Evolutionary conservation across 92 coral and sea anemone species (phyloP).

Genomic region (Phenganax marumi): DNA sequence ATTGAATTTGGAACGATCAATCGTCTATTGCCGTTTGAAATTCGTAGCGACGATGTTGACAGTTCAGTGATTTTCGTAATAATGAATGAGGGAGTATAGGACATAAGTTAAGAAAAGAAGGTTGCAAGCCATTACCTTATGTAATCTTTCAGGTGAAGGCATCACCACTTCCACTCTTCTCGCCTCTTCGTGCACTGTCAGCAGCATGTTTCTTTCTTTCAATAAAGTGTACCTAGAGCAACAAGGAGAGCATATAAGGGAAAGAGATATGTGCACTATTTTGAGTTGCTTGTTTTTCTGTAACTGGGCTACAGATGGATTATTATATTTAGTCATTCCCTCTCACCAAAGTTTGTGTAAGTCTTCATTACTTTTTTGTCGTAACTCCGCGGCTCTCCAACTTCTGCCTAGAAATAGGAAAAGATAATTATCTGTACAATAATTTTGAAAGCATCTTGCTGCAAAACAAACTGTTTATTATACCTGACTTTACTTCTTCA

Average conservation of each 20-base stretch:
- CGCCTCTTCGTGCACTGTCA: conserved; percentile 78
- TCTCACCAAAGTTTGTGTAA: conserved; percentile 85
- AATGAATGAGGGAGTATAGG: background rate
- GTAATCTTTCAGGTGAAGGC: conserved; percentile 92
- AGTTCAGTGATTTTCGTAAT: too few species aligned
- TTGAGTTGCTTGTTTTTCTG: too few species aligned
- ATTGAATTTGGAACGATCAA: too few species aligned
- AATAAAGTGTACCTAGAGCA: conserved; percentile 75
- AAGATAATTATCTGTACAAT: background rate
- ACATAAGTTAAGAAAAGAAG: too few species aligned
- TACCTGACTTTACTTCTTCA: conserved; percentile 86
- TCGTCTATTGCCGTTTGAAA: too few species aligned
- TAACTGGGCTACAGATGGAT: background rate
- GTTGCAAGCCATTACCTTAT: conserved; percentile 62
- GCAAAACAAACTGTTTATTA: background rate
- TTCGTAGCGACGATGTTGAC: too few species aligned
- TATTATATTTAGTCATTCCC: background rate
- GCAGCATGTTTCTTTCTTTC: conserved; percentile 89
- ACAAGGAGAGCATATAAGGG: background rate
- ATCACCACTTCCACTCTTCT: conserved; percentile 80
- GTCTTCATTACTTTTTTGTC: conserved; percentile 87
- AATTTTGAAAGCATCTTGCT: background rate
- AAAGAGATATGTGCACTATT: background rate
- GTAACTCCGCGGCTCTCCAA: conserved; percentile 90
- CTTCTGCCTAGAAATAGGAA: conserved; percentile 68